Conservation (phyloP, 92 coral and sea anemone genomes). For the Palythoa grandis region DNA sequence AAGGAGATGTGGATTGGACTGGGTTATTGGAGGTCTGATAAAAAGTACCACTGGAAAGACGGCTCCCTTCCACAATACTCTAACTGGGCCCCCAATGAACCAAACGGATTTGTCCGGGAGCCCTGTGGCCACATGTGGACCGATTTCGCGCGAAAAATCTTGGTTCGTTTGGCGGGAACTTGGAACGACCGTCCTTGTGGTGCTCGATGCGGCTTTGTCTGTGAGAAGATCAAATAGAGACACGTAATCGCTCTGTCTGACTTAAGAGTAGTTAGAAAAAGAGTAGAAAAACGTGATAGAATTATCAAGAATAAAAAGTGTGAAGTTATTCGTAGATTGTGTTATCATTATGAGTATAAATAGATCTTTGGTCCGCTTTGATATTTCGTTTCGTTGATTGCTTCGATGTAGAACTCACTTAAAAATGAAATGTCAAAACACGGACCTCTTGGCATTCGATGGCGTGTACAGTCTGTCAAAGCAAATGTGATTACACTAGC, state of each 20-base stretch:
- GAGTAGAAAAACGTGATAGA: no score
- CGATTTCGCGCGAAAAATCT: background rate
- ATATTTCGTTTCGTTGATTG: no score
- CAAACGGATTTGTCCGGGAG: background rate
- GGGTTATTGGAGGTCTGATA: background rate
- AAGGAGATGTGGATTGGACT: background rate
- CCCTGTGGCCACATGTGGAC: no score
- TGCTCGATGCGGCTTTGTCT: background rate
- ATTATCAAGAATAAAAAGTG: no score
- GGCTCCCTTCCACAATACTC: background rate
- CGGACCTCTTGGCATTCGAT: no score
- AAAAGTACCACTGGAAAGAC: background rate
- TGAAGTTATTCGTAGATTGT: no score
- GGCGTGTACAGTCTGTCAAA: no score
- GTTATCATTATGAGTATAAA: no score
- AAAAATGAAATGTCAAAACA: no score
- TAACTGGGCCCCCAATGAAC: background rate
- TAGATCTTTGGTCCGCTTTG: no score
- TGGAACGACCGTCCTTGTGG: background rate
- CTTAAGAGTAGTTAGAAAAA: background rate
- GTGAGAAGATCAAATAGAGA: constrained; percentile 5
- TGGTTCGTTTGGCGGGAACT: background rate
- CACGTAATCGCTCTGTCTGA: background rate
- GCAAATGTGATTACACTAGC: no score
- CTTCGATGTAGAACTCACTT: no score